Base-by-base conservation (phyloP, 2,113 vertebrate genomes). In the Heliornis fulica region DNA sequence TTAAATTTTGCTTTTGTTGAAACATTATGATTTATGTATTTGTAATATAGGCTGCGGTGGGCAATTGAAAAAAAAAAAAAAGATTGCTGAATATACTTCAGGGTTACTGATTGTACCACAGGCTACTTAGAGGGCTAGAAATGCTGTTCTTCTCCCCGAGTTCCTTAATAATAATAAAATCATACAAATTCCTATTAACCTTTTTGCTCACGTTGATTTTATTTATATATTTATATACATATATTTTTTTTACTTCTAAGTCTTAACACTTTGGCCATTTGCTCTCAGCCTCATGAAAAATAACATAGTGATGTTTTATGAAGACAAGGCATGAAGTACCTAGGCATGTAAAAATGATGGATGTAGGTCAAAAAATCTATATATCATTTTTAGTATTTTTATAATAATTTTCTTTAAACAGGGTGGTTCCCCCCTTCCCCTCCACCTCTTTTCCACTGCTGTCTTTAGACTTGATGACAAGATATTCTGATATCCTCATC, bases 11-110 rank as follows among this genome's bases (percentile, higher is more conserved):
- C 99, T 99, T 99, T 99, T 99, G 98, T 99, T 99, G 98, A 99
- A 99, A 99, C 99, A 99, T 99, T 99, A 99, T 99, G 99, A 99
- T 99, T 99, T 99, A 99, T 99, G 99, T 99, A 99, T 99, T 98
- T 98, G 98, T 98, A 99, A 99, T 98, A 98, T 98, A 98, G 98
- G 98, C 97, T 98, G 98, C 95, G 97, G 98, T 98, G 98, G 97
- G 98, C 98, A 98, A 98, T 97, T 98, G 98, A 81, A 94, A 95
- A 96, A 97, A 97, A 94, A 95, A 96, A 97, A 95, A 94, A 95
- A 95, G 96, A 96, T 97, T 97, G 89, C 97, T 70, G 97, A 96
- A 92, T 94, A 94, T 96, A 96, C 97, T 96, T 98, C 97, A 97
- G 97, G 97, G 97, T 97, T 98, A 96, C 97, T 96, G 98, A 98